Evolutionary conservation across 2,888 invertebrate genomes (phyloP).

Genomic region (Subacronicta megacephala): DNA sequence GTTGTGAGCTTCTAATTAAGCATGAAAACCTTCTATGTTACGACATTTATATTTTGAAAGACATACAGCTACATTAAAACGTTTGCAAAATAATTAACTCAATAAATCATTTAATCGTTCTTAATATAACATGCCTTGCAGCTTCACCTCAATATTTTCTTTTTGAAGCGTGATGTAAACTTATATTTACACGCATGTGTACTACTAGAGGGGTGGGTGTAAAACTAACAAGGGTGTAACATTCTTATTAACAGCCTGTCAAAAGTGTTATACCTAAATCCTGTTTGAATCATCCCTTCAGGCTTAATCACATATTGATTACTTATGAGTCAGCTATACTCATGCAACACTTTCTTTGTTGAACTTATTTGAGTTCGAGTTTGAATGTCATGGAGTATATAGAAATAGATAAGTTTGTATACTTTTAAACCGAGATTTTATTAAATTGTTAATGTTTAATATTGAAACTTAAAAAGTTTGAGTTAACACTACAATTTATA

Average conservation of each 20-base stretch:
- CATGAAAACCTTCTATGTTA: slow-evolving; percentile 20
- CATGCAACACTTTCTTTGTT: slow-evolving; percentile 6
- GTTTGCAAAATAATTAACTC: too few species aligned
- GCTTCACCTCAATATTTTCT: slow-evolving; percentile 48
- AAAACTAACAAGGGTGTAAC: slow-evolving; percentile 84
- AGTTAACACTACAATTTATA: too few species aligned
- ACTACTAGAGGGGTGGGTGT: slow-evolving; percentile 76
- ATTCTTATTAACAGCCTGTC: slow-evolving; percentile 85
- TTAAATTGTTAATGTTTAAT: too few species aligned
- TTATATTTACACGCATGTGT: slow-evolving; percentile 74
- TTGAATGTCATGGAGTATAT: neutral
- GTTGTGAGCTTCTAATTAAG: slow-evolving; percentile 26
- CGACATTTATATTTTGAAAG: too few species aligned
- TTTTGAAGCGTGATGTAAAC: slow-evolving; percentile 58
- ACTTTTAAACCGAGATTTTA: too few species aligned
- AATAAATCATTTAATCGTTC: neutral
- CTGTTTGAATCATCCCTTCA: slow-evolving; percentile 72
- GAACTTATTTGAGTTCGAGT: neutral
- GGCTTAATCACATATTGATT: slow-evolving; percentile 66
- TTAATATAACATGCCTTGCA: slow-evolving; percentile 30
- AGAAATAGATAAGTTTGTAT: too few species aligned
- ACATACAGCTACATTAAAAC: too few species aligned
- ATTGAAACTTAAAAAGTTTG: too few species aligned
- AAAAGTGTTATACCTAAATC: slow-evolving; percentile 80
- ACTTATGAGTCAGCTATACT: slow-evolving; percentile 47